phyloP scores from a whole-genome alignment of 2,113 vertebrate genomes.

The Gambusia affinis region DNA sequence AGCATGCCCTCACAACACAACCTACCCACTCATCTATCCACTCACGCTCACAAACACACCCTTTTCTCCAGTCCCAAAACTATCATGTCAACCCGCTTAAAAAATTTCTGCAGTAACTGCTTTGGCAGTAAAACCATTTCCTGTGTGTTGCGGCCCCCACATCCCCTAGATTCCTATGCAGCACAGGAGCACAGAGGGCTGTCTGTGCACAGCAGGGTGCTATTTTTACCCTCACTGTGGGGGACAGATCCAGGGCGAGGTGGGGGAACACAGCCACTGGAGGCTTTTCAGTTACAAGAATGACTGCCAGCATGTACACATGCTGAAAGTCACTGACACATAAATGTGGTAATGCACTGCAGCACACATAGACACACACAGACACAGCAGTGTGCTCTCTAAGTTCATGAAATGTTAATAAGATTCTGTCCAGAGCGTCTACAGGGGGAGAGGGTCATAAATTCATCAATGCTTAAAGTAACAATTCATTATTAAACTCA shows the following conservation, averaged over 20 bases:
- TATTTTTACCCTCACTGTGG: conserved; percentile 72
- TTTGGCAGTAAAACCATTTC: conserved; percentile 69
- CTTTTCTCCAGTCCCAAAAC: conserved; percentile 59
- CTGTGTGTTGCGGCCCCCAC: conserved; percentile 69
- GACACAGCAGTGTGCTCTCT: conserved; percentile 27
- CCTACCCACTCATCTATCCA: conserved; percentile 18
- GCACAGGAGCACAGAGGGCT: conserved; percentile 64
- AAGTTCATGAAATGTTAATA: conserved; percentile 66
- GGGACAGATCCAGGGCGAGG: conserved; percentile 41
- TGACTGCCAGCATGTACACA: conserved; percentile 40
- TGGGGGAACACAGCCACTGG: conserved; percentile 20
- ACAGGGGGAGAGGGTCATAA: conserved; percentile 12
- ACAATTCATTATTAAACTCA: conserved; percentile 52
- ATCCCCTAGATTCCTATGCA: conserved; percentile 65
- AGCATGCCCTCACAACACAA: conserved; percentile 22
- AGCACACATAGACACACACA: not conserved
- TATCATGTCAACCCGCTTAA: conserved; percentile 59
- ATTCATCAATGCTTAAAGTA: conserved; percentile 40
- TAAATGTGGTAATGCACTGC: conserved; percentile 5
- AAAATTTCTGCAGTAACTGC: conserved; percentile 62
- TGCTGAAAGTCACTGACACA: not conserved
- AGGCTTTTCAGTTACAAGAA: conserved; percentile 34
- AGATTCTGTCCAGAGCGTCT: conserved; percentile 19
- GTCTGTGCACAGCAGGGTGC: conserved; percentile 57
- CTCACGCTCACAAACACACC: conserved; percentile 60